Conservation (phyloP, 1,140 invertebrate species). For the Eriocheir sinensis region DNA sequence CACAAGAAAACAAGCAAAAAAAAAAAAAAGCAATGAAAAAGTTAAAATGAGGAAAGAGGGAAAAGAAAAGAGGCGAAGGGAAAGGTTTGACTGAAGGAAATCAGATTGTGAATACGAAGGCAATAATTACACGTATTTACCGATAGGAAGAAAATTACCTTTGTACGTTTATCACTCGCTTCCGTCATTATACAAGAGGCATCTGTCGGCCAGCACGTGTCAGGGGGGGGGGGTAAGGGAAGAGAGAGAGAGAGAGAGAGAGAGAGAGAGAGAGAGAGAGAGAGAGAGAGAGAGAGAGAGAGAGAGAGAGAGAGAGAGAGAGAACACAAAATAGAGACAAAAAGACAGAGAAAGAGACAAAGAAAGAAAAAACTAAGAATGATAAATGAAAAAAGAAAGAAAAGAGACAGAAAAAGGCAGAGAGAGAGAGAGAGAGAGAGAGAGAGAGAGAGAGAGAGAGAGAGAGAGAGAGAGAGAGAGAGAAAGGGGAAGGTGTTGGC, state of each 20-base stretch:
- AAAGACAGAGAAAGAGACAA: too few species aligned
- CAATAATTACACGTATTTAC: neutral
- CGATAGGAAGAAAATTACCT: neutral
- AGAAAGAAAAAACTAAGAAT: too few species aligned
- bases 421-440: too few species aligned
- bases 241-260: constrained; percentile 14
- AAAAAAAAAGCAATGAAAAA: neutral
- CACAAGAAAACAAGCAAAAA: too few species aligned
- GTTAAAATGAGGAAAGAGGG: neutral
- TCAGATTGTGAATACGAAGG: neutral
- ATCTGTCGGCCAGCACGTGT: neutral
- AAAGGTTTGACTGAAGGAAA: neutral
- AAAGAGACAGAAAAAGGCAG: too few species aligned
- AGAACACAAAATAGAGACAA: too few species aligned
- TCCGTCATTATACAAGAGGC: neutral
- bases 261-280: constrained; percentile 16
- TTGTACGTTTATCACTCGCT: neutral
- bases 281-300: constrained; percentile 22
- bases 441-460: too few species aligned
- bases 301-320: constrained; percentile 22
- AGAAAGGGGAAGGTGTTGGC: neutral
- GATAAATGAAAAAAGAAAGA: too few species aligned
- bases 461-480: too few species aligned
- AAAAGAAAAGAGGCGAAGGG: neutral
- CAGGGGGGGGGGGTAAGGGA: too few species aligned